A percentile compares a stretch with the other conserved stretches of the same genome.
These are phyloP conservation scores for Ranitomeya imitator DNA, from an alignment of 2,113 vertebrate genomes.

Conservation along the genomic window DNA sequence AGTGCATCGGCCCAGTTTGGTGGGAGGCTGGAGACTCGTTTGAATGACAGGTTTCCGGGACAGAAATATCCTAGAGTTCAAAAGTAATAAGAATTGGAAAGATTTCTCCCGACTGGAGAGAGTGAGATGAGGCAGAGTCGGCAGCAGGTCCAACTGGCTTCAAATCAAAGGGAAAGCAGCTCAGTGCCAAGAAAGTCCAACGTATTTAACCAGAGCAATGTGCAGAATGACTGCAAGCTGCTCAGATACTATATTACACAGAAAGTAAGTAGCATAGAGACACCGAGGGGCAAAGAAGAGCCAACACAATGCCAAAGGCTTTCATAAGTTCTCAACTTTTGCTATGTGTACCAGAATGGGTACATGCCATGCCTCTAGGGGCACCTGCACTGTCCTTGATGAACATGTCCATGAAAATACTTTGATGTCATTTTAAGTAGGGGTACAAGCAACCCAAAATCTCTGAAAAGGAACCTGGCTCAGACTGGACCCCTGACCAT, in stretches of 20 bases:
- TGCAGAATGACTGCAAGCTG: neutral
- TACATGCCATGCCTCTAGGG: too few relatives aligned
- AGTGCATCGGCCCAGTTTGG: neutral
- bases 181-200: constrained; percentile 30
- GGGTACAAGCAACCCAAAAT: too few relatives aligned
- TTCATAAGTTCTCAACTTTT: too few relatives aligned
- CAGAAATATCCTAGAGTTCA: constrained; percentile 53
- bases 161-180: constrained; percentile 52
- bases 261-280: neutral
- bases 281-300: neutral
- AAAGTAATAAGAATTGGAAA: constrained; percentile 53
- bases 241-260: constrained; percentile 43
- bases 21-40: neutral
- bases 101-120: constrained; percentile 52
- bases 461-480: too few relatives aligned
- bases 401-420: too few relatives aligned
- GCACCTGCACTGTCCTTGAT: too few relatives aligned
- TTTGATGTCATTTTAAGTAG: too few relatives aligned
- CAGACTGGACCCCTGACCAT: too few relatives aligned
- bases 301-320: neutral
- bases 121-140: constrained; percentile 54
- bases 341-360: too few relatives aligned
- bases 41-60: constrained; percentile 54
- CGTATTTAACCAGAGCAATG: constrained; percentile 6
- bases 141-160: constrained; percentile 52